Evolutionary conservation across 1,140 invertebrate species (phyloP).

Genomic region (Heterodera schachtii): DNA sequence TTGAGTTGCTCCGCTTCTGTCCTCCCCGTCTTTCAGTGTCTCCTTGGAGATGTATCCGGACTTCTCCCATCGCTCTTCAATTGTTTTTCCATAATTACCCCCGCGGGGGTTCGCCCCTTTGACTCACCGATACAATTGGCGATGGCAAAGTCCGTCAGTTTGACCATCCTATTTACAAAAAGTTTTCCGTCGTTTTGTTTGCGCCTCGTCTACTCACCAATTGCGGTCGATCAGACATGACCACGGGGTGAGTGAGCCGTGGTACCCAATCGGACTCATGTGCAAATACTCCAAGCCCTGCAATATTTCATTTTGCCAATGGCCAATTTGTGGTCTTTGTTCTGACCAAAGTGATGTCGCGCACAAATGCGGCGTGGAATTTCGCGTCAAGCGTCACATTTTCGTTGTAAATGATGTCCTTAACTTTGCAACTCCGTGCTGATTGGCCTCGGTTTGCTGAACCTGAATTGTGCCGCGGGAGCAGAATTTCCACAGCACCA

Average conservation of each 20-base stretch:
- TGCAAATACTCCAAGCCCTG: conserved; percentile 64
- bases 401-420: conserved; percentile 65
- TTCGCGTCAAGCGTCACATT: conserved; percentile 57
- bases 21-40: conserved; percentile 60
- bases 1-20: conserved; percentile 57
- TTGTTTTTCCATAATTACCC: background rate
- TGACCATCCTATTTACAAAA: conserved; percentile 48
- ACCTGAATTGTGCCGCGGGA: conserved; percentile 57
- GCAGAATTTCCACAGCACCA: conserved; percentile 64
- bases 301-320: background rate
- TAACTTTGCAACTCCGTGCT: background rate
- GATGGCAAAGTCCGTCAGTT: conserved; percentile 63
- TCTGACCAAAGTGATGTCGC: conserved; percentile 60
- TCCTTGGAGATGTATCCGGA: conserved; percentile 56
- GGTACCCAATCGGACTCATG: conserved; percentile 60
- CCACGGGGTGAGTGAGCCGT: conserved; percentile 63
- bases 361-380: conserved; percentile 62
- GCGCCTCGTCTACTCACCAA: conserved; percentile 63
- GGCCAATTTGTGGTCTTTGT: background rate
- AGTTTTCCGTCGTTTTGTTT: background rate
- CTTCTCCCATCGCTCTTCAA: conserved; percentile 60
- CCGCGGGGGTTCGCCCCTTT: background rate
- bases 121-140: conserved; percentile 51
- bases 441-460: conserved; percentile 22
- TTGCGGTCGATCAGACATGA: conserved; percentile 63